These are phyloP conservation scores for Neoitamus cyanurus DNA, from an alignment of 2,888 invertebrate species.

Conservation along the genomic window DNA sequence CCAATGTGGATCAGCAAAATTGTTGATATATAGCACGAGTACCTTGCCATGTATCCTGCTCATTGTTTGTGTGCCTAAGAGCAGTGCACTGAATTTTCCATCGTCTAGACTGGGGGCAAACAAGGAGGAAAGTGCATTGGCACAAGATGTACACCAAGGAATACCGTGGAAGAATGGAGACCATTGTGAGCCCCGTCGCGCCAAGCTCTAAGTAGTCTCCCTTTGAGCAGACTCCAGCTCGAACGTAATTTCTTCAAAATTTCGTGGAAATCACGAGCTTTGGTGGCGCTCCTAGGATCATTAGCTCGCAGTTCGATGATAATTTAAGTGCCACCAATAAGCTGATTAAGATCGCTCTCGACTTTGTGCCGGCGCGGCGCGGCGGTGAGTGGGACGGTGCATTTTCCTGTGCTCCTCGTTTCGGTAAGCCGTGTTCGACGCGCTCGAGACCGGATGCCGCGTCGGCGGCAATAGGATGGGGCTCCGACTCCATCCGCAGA, in stretches of 20 bases:
- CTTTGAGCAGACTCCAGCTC: slow-evolving; percentile 28
- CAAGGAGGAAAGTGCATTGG: slow-evolving; percentile 49
- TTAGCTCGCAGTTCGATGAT: slow-evolving; percentile 42
- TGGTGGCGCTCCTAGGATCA: slow-evolving; percentile 26
- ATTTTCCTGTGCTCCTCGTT: not conserved
- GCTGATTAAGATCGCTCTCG: slow-evolving; percentile 35
- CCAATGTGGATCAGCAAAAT: slow-evolving; percentile 43
- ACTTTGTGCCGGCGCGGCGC: not conserved
- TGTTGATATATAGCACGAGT: slow-evolving; percentile 38
- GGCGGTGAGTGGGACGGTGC: not conserved
- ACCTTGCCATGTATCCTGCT: slow-evolving; percentile 34
- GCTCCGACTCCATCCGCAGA: not conserved
- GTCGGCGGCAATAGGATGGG: not conserved
- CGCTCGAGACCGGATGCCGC: not conserved
- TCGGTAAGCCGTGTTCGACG: not conserved
- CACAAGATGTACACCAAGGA: slow-evolving; percentile 44
- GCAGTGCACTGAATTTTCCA: slow-evolving; percentile 45
- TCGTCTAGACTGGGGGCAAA: slow-evolving; percentile 52
- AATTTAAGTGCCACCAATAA: slow-evolving; percentile 42
- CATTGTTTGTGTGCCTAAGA: slow-evolving; percentile 45
- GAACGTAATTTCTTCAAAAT: slow-evolving; percentile 31
- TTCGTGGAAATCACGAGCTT: slow-evolving; percentile 38
- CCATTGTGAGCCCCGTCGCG: slow-evolving; percentile 43
- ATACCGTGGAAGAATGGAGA: slow-evolving; percentile 31
- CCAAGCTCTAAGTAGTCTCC: slow-evolving; percentile 32